A percentile compares a stretch with the other conserved stretches of the same genome.
These are phyloP conservation scores for Rhinogobio ventralis DNA, from an alignment of 2,797 vertebrate genomes.

Conservation along the genomic window DNA sequence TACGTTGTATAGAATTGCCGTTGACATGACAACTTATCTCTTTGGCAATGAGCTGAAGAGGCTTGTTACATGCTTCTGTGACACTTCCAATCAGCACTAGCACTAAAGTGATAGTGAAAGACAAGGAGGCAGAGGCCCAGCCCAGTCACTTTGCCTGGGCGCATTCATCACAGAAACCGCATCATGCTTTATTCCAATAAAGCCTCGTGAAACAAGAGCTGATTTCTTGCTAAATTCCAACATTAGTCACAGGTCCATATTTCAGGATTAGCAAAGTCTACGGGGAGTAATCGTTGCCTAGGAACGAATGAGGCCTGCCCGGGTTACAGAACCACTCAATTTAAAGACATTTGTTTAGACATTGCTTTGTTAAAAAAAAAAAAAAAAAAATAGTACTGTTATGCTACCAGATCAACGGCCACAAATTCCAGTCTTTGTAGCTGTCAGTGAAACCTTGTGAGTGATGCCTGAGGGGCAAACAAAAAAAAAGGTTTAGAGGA, in stretches of 20 bases:
- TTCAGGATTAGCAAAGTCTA: slow-evolving; percentile 80
- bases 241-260: slow-evolving; percentile 95
- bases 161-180: slow-evolving; percentile 91
- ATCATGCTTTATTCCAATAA: slow-evolving; percentile 87
- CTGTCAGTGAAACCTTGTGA: slow-evolving; percentile 47
- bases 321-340: slow-evolving; percentile 64
- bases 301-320: slow-evolving; percentile 53
- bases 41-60: slow-evolving; percentile 72
- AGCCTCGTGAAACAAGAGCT: slow-evolving; percentile 93
- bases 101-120: slow-evolving; percentile 84
- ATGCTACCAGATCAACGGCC: slow-evolving; percentile 53
- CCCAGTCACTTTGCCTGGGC: slow-evolving; percentile 67
- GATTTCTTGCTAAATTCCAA: slow-evolving; percentile 99
- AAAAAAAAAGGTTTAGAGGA: slow-evolving; percentile 40
- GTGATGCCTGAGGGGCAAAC: slow-evolving; percentile 46
- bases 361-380: slow-evolving; percentile 35
- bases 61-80: slow-evolving; percentile 83
- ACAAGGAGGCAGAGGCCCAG: slow-evolving; percentile 70
- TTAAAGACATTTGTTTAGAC: slow-evolving; percentile 70
- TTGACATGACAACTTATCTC: slow-evolving; percentile 73
- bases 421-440: slow-evolving; percentile 57
- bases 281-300: slow-evolving; percentile 72
- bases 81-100: slow-evolving; percentile 85
- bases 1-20: slow-evolving; percentile 65
- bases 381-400: slow-evolving; percentile 47